Evolutionary conservation across 2,113 vertebrate species (phyloP).

Genomic region (Hassar affinis): DNA sequence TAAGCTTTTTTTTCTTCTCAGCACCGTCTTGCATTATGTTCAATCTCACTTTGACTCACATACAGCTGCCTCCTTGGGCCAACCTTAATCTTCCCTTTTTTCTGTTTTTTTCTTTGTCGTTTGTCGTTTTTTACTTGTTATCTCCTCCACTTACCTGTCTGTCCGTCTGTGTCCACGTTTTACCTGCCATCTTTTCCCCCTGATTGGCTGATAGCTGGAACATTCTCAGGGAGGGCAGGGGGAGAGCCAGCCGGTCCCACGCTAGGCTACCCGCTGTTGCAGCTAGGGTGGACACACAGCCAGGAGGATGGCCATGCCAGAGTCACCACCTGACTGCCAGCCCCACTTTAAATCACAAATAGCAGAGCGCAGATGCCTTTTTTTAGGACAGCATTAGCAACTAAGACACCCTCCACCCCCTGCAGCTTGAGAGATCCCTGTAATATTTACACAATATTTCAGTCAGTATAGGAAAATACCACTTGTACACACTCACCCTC

Average conservation of each 20-base stretch:
- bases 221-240: slow-evolving; percentile 56
- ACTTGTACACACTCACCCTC: background rate
- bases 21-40: slow-evolving; percentile 43
- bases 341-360: slow-evolving; percentile 14
- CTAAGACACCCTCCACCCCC: slow-evolving; percentile 12
- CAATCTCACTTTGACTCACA: slow-evolving; percentile 51
- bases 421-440: slow-evolving; percentile 32
- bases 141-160: slow-evolving; percentile 42
- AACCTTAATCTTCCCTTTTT: slow-evolving; percentile 59
- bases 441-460: slow-evolving; percentile 24
- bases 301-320: slow-evolving; percentile 57
- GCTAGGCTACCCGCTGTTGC: slow-evolving; percentile 63
- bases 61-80: slow-evolving; percentile 48
- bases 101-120: slow-evolving; percentile 61
- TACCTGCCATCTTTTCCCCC: slow-evolving; percentile 31
- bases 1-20: slow-evolving; percentile 31
- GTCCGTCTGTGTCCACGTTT: slow-evolving; percentile 34
- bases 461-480: slow-evolving; percentile 18
- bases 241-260: slow-evolving; percentile 47
- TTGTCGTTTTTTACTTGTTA: slow-evolving; percentile 60
- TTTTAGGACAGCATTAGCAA: slow-evolving; percentile 45
- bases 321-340: slow-evolving; percentile 54
- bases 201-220: slow-evolving; percentile 45
- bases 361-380: slow-evolving; percentile 13
- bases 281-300: slow-evolving; percentile 61